These are phyloP conservation scores for Microtus ochrogaster DNA, from an alignment of 2,113 vertebrate species.

Conservation along the genomic window DNA sequence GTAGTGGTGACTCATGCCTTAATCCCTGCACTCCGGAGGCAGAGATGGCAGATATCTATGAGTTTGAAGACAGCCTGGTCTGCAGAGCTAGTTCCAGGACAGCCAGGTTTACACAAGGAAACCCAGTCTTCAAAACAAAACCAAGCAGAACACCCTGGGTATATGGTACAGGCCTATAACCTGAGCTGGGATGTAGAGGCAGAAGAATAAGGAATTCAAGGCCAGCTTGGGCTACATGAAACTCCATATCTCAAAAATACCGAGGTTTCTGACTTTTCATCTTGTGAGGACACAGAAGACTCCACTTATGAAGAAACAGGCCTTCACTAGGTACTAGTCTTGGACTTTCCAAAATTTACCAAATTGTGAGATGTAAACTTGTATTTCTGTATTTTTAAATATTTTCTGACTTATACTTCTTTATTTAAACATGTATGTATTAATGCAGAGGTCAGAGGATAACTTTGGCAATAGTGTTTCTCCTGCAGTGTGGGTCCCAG, in stretches of 20 bases:
- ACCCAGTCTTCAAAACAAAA: no score
- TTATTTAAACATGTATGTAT: neutral
- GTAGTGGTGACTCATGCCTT: no score
- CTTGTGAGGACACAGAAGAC: neutral
- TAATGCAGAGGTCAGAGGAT: neutral
- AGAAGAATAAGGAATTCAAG: neutral
- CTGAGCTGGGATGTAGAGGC: neutral
- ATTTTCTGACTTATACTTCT: neutral
- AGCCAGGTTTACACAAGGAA: no score
- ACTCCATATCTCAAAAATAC: neutral
- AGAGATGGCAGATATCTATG: no score
- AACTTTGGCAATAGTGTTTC: neutral
- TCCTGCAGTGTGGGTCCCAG: neutral
- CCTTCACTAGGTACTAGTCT: neutral
- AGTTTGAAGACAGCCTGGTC: no score
- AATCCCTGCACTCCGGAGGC: no score
- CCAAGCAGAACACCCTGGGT: no score
- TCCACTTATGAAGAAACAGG: neutral
- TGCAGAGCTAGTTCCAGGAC: no score
- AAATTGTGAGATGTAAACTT: neutral
- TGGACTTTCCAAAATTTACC: neutral
- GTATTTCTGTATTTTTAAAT: neutral
- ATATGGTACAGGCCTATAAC: neutral
- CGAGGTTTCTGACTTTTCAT: neutral
- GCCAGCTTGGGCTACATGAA: neutral